Base-by-base conservation (phyloP, 2,797 vertebrate species). In the Nasua narica region DNA sequence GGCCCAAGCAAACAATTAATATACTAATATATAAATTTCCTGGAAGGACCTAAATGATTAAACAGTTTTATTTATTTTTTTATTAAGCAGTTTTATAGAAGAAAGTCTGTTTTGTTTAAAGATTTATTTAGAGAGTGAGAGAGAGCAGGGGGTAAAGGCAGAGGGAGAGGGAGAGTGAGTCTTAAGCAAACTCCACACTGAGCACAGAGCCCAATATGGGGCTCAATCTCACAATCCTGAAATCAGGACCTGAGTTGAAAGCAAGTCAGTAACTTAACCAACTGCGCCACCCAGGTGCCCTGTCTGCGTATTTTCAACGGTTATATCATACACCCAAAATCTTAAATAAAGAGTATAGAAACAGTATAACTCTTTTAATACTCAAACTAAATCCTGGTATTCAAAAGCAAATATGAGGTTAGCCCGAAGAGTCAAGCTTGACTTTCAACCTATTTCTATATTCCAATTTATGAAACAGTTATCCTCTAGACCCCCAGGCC, bases 341-440 rank as follows among this genome's bases (percentile, higher is more conserved):
- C 18, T 78, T 89, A 60, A 58, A 91, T 70, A 95, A 91, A 52
- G 62, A 90, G 3, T 27, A 2, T 83, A 74, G 27, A 82, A 92
- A 96, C n/a, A 54, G 54, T 25, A 78, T 8, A 12, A 62, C 32
- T 70, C 5, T 78, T 78, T 96, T 86, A 90, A 96, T 94, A 97
- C 2, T 2, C n/a, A 87, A 94, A 95, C 11, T 35, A n/a, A 96
- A 86, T 46, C 1, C 10, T 88, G 50, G 29, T 21, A 90, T 10
- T 14, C 2, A 14, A 14, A 52, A 97, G 16, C 5, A 96, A 91
- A 77, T 0, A 88, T 32, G 65, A 82, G 79, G 87, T 92, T 52
- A 25, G n/a, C 4, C 6, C 23, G 54, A 9, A 7, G 50, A 78
- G 13, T 81, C 25, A 96, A 92, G 79, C 15, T 91, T 15, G 15